These are phyloP conservation scores for Gallinago stenura DNA, from an alignment of 2,797 vertebrate genomes.

Conservation along the genomic window DNA sequence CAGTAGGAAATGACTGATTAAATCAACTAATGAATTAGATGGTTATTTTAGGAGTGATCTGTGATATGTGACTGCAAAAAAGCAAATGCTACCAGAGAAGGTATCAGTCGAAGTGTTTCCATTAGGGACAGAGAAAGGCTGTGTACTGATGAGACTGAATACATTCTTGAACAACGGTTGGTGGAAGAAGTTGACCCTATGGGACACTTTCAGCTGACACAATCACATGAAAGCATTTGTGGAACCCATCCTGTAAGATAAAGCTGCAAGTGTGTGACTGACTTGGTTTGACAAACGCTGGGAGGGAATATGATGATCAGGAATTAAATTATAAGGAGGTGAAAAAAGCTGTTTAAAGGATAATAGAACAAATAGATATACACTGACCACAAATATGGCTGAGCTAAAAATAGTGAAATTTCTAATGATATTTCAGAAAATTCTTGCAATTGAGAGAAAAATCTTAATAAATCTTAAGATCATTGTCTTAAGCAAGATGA, in stretches of 20 bases:
- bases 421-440: background rate
- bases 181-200: background rate
- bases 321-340: background rate
- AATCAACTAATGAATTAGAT: background rate
- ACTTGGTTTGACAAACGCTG: background rate
- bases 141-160: background rate
- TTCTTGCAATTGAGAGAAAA: background rate
- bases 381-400: background rate
- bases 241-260: background rate
- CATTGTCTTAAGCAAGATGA: background rate
- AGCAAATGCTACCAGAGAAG: background rate
- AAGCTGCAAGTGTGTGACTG: background rate
- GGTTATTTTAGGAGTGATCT: background rate
- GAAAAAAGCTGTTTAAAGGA: background rate
- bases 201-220: background rate
- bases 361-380: background rate
- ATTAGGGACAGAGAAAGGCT: background rate
- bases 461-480: background rate
- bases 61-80: background rate
- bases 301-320: background rate
- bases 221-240: background rate
- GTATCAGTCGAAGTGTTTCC: background rate
- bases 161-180: background rate
- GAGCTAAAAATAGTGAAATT: background rate
- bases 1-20: background rate